Percentiles rank a stretch among this genome's conserved stretches.
phyloP scores from a whole-genome alignment of 2,113 vertebrate genomes.

The Sturnira hondurensis region DNA sequence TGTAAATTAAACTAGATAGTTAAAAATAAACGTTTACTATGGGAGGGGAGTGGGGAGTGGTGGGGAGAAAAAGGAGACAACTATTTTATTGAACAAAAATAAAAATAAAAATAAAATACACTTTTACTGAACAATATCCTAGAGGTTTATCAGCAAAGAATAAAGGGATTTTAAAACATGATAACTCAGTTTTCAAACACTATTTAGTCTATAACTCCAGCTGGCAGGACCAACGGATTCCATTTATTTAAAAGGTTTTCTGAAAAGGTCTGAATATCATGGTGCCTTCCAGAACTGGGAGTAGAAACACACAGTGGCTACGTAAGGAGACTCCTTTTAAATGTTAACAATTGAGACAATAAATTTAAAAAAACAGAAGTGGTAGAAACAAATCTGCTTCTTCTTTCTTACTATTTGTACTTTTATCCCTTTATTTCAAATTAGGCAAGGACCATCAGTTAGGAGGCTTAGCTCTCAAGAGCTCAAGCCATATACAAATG shows the following conservation, averaged over 20 bases:
- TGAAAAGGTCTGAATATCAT: neutral
- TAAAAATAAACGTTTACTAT: slow-evolving; percentile 7
- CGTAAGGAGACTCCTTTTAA: neutral
- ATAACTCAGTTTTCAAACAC: neutral
- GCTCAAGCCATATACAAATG: slow-evolving; percentile 35
- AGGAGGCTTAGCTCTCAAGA: slow-evolving; percentile 5
- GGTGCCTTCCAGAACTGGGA: neutral
- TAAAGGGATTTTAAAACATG: neutral
- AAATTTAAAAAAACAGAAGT: neutral
- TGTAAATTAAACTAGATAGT: neutral
- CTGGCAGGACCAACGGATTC: neutral
- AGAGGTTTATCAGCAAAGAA: neutral
- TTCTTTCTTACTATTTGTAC: neutral
- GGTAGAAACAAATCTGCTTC: neutral
- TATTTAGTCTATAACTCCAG: neutral
- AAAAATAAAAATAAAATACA: neutral
- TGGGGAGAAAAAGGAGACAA: no score
- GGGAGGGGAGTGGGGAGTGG: no score
- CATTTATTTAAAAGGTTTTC: neutral
- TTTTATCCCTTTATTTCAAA: slow-evolving; percentile 27
- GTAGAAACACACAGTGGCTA: neutral
- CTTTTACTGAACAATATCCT: neutral
- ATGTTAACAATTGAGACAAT: neutral
- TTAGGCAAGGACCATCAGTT: neutral
- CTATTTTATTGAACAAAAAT: no score